Evolutionary conservation across 2,797 vertebrate genomes (phyloP).

Genomic region (Characodon lateralis): DNA sequence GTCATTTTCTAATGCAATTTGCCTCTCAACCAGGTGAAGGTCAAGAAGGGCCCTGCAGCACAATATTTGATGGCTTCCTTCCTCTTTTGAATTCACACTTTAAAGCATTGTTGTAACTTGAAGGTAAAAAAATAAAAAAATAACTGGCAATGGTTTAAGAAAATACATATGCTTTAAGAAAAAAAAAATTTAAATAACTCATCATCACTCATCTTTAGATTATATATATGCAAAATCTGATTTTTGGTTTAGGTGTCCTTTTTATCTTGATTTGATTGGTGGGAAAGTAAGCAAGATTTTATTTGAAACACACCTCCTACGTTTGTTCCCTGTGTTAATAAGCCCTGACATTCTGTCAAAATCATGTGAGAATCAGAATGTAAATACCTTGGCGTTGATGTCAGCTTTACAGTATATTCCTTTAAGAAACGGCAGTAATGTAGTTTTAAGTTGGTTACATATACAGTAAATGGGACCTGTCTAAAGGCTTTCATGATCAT

Average conservation of each 20-base stretch:
- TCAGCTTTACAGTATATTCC: constrained; percentile 10
- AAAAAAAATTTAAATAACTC: constrained; percentile 13
- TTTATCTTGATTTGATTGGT: constrained; percentile 65
- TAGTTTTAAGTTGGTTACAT: constrained; percentile 10
- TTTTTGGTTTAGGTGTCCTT: constrained; percentile 59
- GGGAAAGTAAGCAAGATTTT: constrained; percentile 58
- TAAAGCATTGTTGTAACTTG: constrained; percentile 4
- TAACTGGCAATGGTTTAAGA: not conserved
- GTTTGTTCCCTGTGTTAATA: constrained; percentile 21
- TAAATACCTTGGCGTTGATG: constrained; percentile 5
- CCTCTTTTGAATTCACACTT: constrained; percentile 14
- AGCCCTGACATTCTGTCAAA: constrained; percentile 38
- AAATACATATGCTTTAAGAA: not conserved
- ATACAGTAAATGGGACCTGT: not conserved
- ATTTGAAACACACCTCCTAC: constrained; percentile 57
- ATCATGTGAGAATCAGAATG: constrained; percentile 30
- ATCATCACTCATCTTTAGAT: constrained; percentile 50
- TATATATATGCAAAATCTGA: constrained; percentile 17
- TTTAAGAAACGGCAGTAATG: constrained; percentile 42
- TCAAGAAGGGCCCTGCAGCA: constrained; percentile 87
- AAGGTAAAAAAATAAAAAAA: not conserved
- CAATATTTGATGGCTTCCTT: constrained; percentile 77
- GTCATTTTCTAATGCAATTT: constrained; percentile 97
- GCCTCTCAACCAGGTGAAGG: constrained; percentile 91
- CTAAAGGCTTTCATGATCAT: not conserved